phyloP scores from a whole-genome alignment of 2,113 vertebrate species.

The Tor tambroides region DNA sequence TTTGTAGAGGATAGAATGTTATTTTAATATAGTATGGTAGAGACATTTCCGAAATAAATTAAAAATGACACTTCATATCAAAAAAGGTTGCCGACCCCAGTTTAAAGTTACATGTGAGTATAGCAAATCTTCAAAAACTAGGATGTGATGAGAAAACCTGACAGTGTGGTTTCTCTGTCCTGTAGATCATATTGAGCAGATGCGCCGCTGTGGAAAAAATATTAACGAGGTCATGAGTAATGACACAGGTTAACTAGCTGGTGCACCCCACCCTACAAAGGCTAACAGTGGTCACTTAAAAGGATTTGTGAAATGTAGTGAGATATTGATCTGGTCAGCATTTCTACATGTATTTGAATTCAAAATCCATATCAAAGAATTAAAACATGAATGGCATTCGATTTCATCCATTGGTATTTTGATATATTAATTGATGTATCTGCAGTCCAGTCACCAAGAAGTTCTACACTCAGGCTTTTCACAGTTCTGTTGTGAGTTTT shows the following conservation, averaged over 20 bases:
- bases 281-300: background rate
- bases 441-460: background rate
- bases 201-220: background rate
- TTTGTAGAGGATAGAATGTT: background rate
- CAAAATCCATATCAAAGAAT: background rate
- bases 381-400: background rate
- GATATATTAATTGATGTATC: background rate
- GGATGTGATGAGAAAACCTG: background rate
- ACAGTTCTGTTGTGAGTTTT: background rate
- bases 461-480: background rate
- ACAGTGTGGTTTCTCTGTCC: constrained; percentile 11
- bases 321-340: background rate
- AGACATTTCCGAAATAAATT: background rate
- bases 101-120: background rate
- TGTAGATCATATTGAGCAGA: constrained; percentile 1
- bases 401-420: background rate
- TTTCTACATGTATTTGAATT: background rate
- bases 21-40: background rate
- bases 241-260: background rate
- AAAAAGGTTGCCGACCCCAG: background rate
- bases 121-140: background rate
- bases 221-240: background rate
- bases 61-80: constrained; percentile 13
- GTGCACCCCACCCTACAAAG: background rate
- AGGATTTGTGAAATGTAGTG: background rate